Evolutionary conservation across 2,888 invertebrate species (phyloP).

Genomic region (Drosophila lutescens): DNA sequence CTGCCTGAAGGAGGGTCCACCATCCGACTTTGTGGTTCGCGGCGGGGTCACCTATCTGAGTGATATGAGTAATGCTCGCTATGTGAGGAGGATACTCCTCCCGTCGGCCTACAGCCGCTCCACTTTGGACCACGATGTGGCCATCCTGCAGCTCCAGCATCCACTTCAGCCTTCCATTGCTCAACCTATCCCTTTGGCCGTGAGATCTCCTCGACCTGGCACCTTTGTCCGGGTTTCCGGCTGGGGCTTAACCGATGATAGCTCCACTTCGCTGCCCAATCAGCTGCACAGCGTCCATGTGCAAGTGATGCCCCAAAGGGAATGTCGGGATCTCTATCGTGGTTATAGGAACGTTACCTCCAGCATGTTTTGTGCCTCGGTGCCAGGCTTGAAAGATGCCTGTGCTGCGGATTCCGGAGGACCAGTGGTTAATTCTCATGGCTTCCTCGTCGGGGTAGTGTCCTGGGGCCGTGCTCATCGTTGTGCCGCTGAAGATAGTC

Average conservation of each 20-base stretch:
- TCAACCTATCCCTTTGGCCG: slow-evolving; percentile 53
- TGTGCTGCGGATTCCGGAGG: slow-evolving; percentile 83
- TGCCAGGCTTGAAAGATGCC: slow-evolving; percentile 75
- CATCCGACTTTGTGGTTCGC: slow-evolving; percentile 66
- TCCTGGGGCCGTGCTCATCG: slow-evolving; percentile 84
- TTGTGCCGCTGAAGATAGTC: slow-evolving; percentile 86
- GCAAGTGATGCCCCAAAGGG: slow-evolving; percentile 53
- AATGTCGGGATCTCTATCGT: slow-evolving; percentile 60
- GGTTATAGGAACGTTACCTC: slow-evolving; percentile 68
- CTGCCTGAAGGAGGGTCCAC: slow-evolving; percentile 57
- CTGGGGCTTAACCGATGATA: slow-evolving; percentile 72
- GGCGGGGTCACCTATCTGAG: slow-evolving; percentile 70
- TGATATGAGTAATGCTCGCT: slow-evolving; percentile 61
- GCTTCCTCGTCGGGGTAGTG: slow-evolving; percentile 87
- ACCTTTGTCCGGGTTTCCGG: slow-evolving; percentile 71
- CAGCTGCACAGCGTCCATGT: slow-evolving; percentile 74
- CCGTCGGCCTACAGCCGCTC: slow-evolving; percentile 54
- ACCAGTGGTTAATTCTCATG: slow-evolving; percentile 71
- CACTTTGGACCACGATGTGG: slow-evolving; percentile 75
- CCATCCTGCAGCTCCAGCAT: slow-evolving; percentile 65
- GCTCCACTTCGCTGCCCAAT: slow-evolving; percentile 54
- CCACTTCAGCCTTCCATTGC: slow-evolving; percentile 56
- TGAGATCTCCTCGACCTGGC: slow-evolving; percentile 45
- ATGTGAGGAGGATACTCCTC: slow-evolving; percentile 56
- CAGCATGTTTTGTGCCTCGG: slow-evolving; percentile 75